These are phyloP conservation scores for Vipera latastei DNA, from an alignment of 2,797 vertebrate species.

Conservation along the genomic window DNA sequence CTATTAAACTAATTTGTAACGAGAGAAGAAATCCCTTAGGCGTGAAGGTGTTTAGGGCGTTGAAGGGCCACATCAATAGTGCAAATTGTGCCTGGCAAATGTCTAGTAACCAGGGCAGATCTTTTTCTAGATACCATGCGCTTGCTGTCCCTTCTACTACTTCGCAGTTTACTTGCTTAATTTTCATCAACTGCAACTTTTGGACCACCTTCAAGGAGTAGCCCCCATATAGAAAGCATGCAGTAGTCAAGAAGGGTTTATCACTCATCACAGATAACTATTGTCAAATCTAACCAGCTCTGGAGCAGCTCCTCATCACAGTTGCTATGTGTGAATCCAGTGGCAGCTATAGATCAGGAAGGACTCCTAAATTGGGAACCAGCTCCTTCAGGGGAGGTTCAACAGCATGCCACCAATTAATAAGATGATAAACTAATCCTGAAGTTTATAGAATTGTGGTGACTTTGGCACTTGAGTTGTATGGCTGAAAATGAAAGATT, in stretches of 20 bases:
- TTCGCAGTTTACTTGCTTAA: not conserved
- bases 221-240: not conserved
- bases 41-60: not conserved
- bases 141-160: not conserved
- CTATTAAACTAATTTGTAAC: not conserved
- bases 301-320: not conserved
- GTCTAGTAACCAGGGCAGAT: not conserved
- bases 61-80: not conserved
- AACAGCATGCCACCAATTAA: not conserved
- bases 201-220: not conserved
- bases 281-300: not conserved
- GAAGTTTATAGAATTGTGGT: not conserved
- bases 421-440: slow-evolving; percentile 6
- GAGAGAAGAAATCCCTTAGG: not conserved
- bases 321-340: not conserved
- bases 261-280: not conserved
- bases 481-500: not conserved
- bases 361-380: not conserved
- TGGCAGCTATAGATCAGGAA: not conserved
- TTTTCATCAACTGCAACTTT: not conserved
- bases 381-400: not conserved
- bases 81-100: not conserved
- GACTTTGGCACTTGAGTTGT: not conserved
- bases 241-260: not conserved
- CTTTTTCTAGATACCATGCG: not conserved